Conservation (phyloP, 1,140 invertebrate genomes). For the Drosophila bifasciata region DNA sequence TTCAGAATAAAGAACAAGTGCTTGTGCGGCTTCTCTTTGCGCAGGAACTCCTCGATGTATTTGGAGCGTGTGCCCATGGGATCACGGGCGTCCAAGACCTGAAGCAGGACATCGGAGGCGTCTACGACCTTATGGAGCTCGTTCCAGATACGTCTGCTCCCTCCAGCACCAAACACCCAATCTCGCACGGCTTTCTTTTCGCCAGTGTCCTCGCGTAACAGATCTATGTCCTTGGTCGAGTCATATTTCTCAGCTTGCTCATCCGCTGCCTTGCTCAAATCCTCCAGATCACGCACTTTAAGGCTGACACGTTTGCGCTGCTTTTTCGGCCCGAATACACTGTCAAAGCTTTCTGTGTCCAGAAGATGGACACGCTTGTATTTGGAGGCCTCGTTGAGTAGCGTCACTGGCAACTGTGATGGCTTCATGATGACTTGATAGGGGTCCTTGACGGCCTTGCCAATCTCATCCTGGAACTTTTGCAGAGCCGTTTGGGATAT, state of each 20-base stretch:
- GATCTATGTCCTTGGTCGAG: slow-evolving; percentile 91
- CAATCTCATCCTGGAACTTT: slow-evolving; percentile 98
- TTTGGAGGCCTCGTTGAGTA: slow-evolving; percentile 97
- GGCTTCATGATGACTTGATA: slow-evolving; percentile 99
- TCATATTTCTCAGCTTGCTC: slow-evolving; percentile 91
- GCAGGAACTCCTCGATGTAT: slow-evolving; percentile 95
- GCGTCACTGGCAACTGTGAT: slow-evolving; percentile 96
- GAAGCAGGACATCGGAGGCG: slow-evolving; percentile 98
- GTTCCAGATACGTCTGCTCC: slow-evolving; percentile 99
- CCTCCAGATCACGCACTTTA: slow-evolving; percentile 88
- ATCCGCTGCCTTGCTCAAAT: slow-evolving; percentile 89
- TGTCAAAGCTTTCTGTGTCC: slow-evolving; percentile 97
- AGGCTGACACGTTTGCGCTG: slow-evolving; percentile 96
- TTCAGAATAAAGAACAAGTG: slow-evolving; percentile 97
- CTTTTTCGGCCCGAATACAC: slow-evolving; percentile 97
- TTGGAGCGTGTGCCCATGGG: slow-evolving; percentile 97
- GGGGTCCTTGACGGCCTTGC: slow-evolving; percentile 96
- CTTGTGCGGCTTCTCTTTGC: slow-evolving; percentile 96
- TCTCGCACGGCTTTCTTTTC: slow-evolving; percentile 90
- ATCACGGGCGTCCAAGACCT: slow-evolving; percentile 97
- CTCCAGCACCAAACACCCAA: slow-evolving; percentile 96
- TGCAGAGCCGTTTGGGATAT: slow-evolving; percentile 97
- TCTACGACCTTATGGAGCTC: slow-evolving; percentile 99
- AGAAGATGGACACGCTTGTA: slow-evolving; percentile 96
- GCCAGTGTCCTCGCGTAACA: slow-evolving; percentile 92